Percentiles rank a stretch among this genome's conserved stretches.
Evolutionary conservation across 2,113 vertebrate genomes (phyloP).

Genomic region (Colius striatus): DNA sequence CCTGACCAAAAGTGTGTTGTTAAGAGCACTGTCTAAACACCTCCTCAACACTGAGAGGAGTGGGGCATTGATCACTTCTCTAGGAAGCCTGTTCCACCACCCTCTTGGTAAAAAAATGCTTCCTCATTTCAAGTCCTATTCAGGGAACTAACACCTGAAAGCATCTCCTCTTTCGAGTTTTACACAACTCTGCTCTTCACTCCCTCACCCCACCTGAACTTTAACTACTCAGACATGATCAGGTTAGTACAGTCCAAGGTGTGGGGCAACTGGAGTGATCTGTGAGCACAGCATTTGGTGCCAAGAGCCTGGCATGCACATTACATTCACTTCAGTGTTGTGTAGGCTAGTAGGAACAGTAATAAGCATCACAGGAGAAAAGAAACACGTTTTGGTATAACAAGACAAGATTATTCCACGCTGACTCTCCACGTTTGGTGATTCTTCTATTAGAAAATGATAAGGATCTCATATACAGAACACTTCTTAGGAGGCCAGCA

Average conservation of each 20-base stretch:
- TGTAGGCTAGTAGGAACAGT: not conserved
- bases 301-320: not conserved
- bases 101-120: not conserved
- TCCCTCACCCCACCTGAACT: not conserved
- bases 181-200: not conserved
- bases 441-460: not conserved
- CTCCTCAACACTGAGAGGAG: not conserved
- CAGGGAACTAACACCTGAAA: not conserved
- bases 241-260: not conserved
- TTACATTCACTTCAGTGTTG: accelerated
- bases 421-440: not conserved
- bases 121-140: not conserved
- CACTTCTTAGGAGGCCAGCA: too few relatives aligned
- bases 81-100: not conserved
- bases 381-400: not conserved
- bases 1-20: not conserved
- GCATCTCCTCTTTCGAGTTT: not conserved
- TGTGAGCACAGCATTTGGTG: not conserved
- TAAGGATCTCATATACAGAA: not conserved
- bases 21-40: not conserved
- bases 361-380: not conserved
- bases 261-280: accelerated
- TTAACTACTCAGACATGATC: not conserved
- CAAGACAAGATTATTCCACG: not conserved
- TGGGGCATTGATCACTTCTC: accelerated